phyloP scores from a whole-genome alignment of 2,888 invertebrate species.

The Eupithecia vulgata region DNA sequence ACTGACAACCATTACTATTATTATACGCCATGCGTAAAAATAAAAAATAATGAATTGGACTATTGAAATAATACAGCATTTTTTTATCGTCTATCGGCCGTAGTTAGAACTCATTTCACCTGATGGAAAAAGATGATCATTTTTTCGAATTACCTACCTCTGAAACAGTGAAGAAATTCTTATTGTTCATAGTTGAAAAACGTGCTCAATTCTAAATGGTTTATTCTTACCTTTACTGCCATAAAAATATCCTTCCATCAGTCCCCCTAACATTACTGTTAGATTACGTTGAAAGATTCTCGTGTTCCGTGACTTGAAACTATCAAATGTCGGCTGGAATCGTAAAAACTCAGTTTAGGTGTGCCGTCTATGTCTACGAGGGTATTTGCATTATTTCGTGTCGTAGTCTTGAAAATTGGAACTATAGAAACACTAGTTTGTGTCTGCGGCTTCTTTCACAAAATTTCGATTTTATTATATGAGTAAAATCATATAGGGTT shows the following conservation, averaged over 20 bases:
- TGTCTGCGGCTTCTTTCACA: too few relatives aligned
- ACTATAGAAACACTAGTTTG: neutral
- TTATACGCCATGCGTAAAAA: too few relatives aligned
- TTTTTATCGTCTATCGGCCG: too few relatives aligned
- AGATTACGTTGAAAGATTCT: conserved; percentile 16
- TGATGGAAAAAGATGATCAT: too few relatives aligned
- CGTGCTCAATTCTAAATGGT: neutral
- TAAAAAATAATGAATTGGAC: too few relatives aligned
- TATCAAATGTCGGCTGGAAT: conserved; percentile 41
- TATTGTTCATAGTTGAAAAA: neutral
- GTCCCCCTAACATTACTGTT: conserved; percentile 36
- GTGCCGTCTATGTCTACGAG: conserved; percentile 40
- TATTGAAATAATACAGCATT: too few relatives aligned
- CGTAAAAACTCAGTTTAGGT: conserved; percentile 44
- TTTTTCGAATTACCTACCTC: neutral
- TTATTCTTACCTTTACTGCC: conserved; percentile 10
- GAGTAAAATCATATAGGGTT: too few relatives aligned
- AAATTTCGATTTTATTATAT: too few relatives aligned
- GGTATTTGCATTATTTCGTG: conserved; percentile 43
- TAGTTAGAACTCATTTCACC: too few relatives aligned
- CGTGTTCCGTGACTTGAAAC: conserved; percentile 40
- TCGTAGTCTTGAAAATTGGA: conserved; percentile 10
- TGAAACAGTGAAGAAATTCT: neutral
- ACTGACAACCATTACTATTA: too few relatives aligned
- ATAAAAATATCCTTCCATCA: conserved; percentile 40